Conservation (phyloP, 2,888 invertebrate genomes). For the Lysandra coridon region DNA sequence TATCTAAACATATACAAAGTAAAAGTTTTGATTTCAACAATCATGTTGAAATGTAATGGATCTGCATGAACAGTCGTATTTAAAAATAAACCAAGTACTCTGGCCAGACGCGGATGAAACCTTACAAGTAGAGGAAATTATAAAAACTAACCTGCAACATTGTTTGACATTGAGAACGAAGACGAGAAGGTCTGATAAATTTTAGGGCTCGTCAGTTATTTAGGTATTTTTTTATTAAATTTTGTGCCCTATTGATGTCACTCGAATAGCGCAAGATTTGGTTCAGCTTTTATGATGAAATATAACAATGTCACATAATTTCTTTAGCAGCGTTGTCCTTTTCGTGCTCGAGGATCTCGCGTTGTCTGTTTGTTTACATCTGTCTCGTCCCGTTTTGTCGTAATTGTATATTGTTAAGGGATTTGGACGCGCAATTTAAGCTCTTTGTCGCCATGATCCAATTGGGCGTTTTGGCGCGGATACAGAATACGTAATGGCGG, state of each 20-base stretch:
- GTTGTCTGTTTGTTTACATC: constrained; percentile 72
- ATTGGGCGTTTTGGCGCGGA: constrained; percentile 75
- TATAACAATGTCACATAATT: constrained; percentile 38
- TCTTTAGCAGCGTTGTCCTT: constrained; percentile 20
- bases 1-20: background rate
- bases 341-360: constrained; percentile 29
- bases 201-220: background rate
- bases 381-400: constrained; percentile 68
- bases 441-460: constrained; percentile 76
- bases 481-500: constrained; percentile 78
- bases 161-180: constrained; percentile 11
- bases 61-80: background rate
- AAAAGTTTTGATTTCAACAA: background rate
- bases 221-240: background rate
- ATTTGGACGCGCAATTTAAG: constrained; percentile 79
- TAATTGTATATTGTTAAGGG: constrained; percentile 65
- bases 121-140: constrained; percentile 12
- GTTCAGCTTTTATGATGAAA: constrained; percentile 38
- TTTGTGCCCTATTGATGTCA: background rate
- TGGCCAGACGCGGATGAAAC: constrained; percentile 9
- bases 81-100: constrained; percentile 6
- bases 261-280: constrained; percentile 19
- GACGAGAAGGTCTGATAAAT: background rate
- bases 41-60: background rate
- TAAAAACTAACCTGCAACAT: constrained; percentile 14